Percentiles rank a stretch among this genome's conserved stretches.
Conservation (phyloP, 23 tunicate species). For the Ascidia mentula region DNA sequence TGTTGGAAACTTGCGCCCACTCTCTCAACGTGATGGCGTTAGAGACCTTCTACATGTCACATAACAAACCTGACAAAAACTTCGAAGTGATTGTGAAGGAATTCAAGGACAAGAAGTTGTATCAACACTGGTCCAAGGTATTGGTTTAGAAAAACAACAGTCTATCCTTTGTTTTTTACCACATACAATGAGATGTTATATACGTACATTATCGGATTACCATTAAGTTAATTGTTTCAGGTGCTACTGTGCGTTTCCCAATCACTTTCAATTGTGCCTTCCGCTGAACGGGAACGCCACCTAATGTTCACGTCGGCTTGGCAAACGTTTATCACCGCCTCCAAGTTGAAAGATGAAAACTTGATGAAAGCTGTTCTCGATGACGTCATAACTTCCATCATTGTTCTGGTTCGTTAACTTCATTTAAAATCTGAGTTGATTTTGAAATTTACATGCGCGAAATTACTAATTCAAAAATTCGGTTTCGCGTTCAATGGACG, state of each 20-base stretch:
- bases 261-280: conserved; percentile 19
- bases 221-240: conserved; percentile 37
- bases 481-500: no score
- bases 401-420: conserved; percentile 38
- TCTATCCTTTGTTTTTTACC: neutral
- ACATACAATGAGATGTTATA: neutral
- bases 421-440: no score
- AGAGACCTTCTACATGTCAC: conserved; percentile 50
- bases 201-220: neutral
- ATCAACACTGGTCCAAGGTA: conserved; percentile 92
- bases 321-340: conserved; percentile 55
- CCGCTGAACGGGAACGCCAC: conserved; percentile 43
- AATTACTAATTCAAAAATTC: no score
- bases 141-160: neutral
- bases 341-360: conserved; percentile 19
- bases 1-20: conserved; percentile 86
- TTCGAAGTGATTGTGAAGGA: conserved; percentile 51
- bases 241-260: conserved; percentile 81
- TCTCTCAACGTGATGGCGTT: conserved; percentile 75
- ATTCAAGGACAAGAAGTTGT: conserved; percentile 50
- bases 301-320: conserved; percentile 87
- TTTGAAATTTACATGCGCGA: no score
- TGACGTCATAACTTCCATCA: conserved; percentile 52
- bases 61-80: conserved; percentile 30
- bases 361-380: conserved; percentile 20